Conservation (phyloP, 1,140 invertebrate genomes). For the Caenorhabditis briggsae region DNA sequence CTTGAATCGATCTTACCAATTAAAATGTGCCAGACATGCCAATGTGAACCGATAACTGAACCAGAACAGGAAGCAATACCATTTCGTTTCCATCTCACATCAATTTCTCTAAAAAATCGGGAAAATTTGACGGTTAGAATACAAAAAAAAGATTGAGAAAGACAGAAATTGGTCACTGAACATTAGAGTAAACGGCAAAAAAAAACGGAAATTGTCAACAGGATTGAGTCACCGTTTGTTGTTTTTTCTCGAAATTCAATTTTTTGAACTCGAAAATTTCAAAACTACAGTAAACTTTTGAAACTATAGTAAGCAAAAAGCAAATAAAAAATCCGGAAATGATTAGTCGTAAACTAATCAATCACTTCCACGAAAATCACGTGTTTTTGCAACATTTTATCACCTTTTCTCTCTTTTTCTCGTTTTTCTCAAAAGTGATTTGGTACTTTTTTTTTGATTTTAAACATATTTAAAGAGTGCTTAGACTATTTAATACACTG, state of each 20-base stretch:
- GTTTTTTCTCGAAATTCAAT: not conserved
- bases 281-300: no score
- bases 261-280: not conserved
- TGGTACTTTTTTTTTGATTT: not conserved
- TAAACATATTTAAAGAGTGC: no score
- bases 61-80: constrained; percentile 68
- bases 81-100: constrained; percentile 60
- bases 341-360: constrained; percentile 8
- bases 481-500: no score
- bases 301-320: no score
- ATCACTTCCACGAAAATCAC: not conserved
- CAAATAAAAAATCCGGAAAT: not conserved
- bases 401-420: constrained; percentile 6
- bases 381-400: not conserved
- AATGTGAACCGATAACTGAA: constrained; percentile 64
- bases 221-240: constrained; percentile 11
- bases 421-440: constrained; percentile 7
- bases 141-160: not conserved
- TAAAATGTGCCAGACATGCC: constrained; percentile 67
- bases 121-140: not conserved
- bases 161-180: not conserved
- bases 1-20: constrained; percentile 42
- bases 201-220: not conserved
- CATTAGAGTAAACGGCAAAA: not conserved
- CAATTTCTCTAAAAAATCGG: not conserved